These are phyloP conservation scores for Hypercompe scribonia DNA, from an alignment of 2,888 invertebrate genomes.

Conservation along the genomic window DNA sequence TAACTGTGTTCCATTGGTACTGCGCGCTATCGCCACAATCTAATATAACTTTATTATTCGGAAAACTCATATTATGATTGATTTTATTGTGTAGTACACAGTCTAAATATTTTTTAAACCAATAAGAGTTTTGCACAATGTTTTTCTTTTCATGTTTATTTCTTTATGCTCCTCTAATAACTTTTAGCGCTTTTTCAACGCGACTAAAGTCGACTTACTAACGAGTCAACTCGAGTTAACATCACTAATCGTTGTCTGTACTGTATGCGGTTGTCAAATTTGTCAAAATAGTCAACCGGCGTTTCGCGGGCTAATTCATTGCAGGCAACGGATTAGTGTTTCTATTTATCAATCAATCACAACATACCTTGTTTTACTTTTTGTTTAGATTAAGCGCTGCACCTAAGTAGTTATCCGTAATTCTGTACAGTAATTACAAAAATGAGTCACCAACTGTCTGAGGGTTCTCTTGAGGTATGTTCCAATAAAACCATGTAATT, in stretches of 20 bases:
- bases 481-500: background rate
- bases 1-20: too few species aligned
- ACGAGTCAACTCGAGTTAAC: background rate
- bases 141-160: too few species aligned
- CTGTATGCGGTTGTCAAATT: background rate
- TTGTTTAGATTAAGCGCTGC: background rate
- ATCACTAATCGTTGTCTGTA: background rate
- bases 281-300: conserved; percentile 5
- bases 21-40: too few species aligned
- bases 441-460: conserved; percentile 78
- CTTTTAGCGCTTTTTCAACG: too few species aligned
- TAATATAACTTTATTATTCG: too few species aligned
- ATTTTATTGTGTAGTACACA: too few species aligned
- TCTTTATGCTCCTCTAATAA: too few species aligned
- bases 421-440: conserved; percentile 26
- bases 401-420: background rate
- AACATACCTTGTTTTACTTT: too few species aligned
- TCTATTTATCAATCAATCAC: background rate
- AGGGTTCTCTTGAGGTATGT: conserved; percentile 80
- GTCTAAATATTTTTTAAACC: too few species aligned
- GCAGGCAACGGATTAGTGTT: background rate
- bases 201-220: background rate
- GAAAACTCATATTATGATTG: too few species aligned
- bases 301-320: conserved; percentile 12
- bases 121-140: too few species aligned